Conservation (phyloP, 2,888 invertebrate species). For the Caenorhabditis sp. region DNA sequence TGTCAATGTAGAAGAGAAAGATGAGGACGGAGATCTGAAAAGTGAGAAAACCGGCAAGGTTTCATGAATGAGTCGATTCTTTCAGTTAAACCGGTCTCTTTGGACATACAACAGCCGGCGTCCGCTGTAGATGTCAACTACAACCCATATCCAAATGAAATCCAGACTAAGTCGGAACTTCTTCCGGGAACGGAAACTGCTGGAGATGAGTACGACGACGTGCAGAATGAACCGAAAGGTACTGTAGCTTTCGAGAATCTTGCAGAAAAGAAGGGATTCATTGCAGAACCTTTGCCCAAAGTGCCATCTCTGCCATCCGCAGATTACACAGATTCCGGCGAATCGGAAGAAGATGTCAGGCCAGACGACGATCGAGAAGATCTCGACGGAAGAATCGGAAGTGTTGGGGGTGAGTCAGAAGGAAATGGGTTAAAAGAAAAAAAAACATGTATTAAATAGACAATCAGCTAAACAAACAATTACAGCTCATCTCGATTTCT, state of each 20-base stretch:
- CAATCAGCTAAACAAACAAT: too few relatives aligned
- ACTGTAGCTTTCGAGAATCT: not conserved
- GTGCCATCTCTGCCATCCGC: conserved; percentile 23
- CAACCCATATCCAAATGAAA: not conserved
- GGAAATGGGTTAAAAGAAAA: too few relatives aligned
- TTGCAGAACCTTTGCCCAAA: conserved; percentile 15
- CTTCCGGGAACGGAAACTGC: conserved; percentile 8
- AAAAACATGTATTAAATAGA: too few relatives aligned
- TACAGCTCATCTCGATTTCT: too few relatives aligned
- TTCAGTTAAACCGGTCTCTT: not conserved
- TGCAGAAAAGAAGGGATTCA: too few relatives aligned
- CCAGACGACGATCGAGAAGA: not conserved
- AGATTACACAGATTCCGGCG: conserved; percentile 44
- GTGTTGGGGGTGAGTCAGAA: not conserved
- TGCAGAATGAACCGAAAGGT: conserved; percentile 21
- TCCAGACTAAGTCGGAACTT: conserved; percentile 18
- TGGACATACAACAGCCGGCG: too few relatives aligned
- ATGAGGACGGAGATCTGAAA: not conserved
- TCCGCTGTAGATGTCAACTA: too few relatives aligned
- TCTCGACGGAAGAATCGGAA: not conserved
- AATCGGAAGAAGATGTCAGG: conserved; percentile 32
- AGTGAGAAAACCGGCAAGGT: not conserved
- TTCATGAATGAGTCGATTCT: too few relatives aligned
- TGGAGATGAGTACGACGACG: conserved; percentile 36
- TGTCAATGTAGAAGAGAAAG: conserved; percentile 33